Percentiles rank a stretch among this genome's conserved stretches.
Evolutionary conservation across 2,113 vertebrate species (phyloP).

Genomic region (Globicephala melas): DNA sequence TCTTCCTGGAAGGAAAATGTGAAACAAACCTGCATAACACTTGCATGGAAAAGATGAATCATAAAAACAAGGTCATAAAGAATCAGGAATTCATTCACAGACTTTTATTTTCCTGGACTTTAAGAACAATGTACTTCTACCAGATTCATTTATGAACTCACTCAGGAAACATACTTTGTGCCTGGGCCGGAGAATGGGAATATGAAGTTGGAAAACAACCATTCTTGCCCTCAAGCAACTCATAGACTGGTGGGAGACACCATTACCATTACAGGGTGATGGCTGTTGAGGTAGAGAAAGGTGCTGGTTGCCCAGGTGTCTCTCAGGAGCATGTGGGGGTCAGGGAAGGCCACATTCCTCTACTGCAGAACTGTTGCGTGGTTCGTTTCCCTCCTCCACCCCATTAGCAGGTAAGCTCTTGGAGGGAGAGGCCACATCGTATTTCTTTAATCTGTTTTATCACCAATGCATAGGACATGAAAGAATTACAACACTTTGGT

Average conservation of each 20-base stretch:
- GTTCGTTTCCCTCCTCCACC: not conserved
- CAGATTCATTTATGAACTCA: not conserved
- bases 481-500: not conserved
- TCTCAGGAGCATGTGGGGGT: not conserved
- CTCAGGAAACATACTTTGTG: not conserved
- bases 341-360: not conserved
- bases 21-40: not conserved
- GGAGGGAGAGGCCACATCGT: not conserved
- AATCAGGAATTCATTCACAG: not conserved
- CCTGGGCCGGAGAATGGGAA: not conserved
- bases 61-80: not conserved
- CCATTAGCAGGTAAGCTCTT: not conserved
- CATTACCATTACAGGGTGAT: not conserved
- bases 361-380: accelerated
- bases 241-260: not conserved
- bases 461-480: no score
- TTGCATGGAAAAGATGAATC: not conserved
- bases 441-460: not conserved
- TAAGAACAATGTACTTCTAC: not conserved
- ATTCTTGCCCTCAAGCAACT: not conserved
- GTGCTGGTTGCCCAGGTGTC: not conserved
- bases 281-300: not conserved
- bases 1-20: not conserved
- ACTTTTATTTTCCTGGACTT: not conserved
- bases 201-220: not conserved